A percentile compares a stretch with the other conserved stretches of the same genome.
These are phyloP conservation scores for Rhyacophila brunnea DNA, from an alignment of 1,140 invertebrate species.

Conservation along the genomic window DNA sequence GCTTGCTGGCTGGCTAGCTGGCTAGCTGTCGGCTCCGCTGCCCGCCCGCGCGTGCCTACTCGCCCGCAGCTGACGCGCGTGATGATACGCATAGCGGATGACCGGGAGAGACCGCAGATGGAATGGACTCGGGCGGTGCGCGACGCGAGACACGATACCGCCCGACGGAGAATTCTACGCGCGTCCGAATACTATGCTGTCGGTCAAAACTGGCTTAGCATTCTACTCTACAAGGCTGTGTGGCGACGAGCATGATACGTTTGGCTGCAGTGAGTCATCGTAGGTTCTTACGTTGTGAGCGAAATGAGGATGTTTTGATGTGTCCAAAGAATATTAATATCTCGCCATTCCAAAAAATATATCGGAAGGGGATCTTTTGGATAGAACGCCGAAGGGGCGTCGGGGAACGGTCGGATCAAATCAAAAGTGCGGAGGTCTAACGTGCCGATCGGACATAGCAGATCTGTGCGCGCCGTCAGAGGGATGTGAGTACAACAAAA, in stretches of 20 bases:
- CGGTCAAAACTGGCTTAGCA: slow-evolving; percentile 27
- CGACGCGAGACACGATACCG: too few relatives aligned
- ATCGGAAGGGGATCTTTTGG: neutral
- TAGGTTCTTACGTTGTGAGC: slow-evolving; percentile 36
- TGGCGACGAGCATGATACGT: slow-evolving; percentile 36
- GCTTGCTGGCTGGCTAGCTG: neutral
- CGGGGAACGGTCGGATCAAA: too few relatives aligned
- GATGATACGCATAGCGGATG: too few relatives aligned
- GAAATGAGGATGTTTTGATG: slow-evolving; percentile 26
- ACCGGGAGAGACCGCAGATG: too few relatives aligned
- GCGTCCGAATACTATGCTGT: slow-evolving; percentile 25
- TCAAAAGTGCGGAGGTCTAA: too few relatives aligned
- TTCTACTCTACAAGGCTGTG: slow-evolving; percentile 36
- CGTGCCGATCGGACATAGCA: too few relatives aligned
- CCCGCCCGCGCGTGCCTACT: neutral
- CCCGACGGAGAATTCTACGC: slow-evolving; percentile 8
- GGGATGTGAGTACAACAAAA: too few relatives aligned
- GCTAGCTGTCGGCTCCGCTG: neutral
- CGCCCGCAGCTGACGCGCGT: neutral
- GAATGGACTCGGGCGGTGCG: too few relatives aligned
- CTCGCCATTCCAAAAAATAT: slow-evolving; percentile 25
- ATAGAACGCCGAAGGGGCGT: too few relatives aligned
- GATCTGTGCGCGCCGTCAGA: too few relatives aligned
- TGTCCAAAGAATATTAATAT: slow-evolving; percentile 13
- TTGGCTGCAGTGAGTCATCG: slow-evolving; percentile 37